phyloP scores from a whole-genome alignment of 2,797 vertebrate genomes.

The Pantherophis alleghaniensis region DNA sequence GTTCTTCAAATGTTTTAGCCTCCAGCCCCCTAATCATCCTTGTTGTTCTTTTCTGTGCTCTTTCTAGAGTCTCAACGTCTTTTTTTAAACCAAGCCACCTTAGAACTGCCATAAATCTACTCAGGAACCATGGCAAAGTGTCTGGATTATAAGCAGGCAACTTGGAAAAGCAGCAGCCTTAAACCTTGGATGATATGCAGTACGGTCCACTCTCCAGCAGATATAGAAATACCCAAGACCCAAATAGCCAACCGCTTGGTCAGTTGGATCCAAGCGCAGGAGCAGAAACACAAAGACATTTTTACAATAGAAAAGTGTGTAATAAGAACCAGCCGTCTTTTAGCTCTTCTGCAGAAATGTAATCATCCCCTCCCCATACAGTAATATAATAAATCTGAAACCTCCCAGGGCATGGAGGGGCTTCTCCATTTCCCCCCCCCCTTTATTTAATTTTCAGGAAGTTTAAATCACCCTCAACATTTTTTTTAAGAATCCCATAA shows the following conservation, averaged over 20 bases:
- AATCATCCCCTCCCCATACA: not conserved
- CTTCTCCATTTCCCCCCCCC: accelerated
- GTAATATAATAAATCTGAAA: conserved; percentile 16
- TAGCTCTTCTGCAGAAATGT: conserved; percentile 8
- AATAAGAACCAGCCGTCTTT: not conserved
- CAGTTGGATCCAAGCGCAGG: conserved; percentile 13
- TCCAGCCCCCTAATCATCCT: no score
- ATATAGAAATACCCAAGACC: not conserved
- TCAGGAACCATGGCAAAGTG: conserved; percentile 1
- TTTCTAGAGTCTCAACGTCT: no score
- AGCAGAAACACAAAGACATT: conserved; percentile 26
- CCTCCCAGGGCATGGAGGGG: not conserved
- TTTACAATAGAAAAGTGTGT: not conserved
- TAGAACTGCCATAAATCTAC: not conserved
- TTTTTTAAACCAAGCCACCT: not conserved
- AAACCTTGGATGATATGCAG: conserved; percentile 1
- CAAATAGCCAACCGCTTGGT: not conserved
- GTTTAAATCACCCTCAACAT: not conserved
- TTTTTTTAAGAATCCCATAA: not conserved
- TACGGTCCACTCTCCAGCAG: not conserved
- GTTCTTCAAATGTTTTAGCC: no score
- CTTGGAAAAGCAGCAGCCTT: conserved; percentile 13
- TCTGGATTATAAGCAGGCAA: conserved; percentile 13
- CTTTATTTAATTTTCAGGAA: conserved; percentile 1
- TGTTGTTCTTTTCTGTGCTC: no score